These are phyloP conservation scores for Ceratothoa steindachneri DNA, from an alignment of 2,888 invertebrate species.

Conservation along the genomic window DNA sequence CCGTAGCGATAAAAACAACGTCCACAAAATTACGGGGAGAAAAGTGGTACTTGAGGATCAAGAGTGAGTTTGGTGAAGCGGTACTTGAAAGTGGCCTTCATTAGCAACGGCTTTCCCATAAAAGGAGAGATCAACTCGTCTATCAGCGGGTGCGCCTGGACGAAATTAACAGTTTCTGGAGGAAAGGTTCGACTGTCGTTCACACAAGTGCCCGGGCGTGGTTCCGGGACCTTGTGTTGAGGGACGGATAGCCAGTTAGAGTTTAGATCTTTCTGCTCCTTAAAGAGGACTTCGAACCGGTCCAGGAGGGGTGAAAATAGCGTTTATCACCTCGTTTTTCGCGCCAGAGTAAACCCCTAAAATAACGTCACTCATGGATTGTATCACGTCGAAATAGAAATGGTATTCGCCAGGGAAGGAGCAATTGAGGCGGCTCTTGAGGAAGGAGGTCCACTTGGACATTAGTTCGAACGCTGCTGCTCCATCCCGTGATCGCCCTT, in stretches of 20 bases:
- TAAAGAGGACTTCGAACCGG: constrained; percentile 44
- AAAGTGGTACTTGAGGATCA: constrained; percentile 74
- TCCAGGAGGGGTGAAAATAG: constrained; percentile 75
- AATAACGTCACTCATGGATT: constrained; percentile 83
- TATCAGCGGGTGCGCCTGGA: constrained; percentile 93
- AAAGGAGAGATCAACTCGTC: constrained; percentile 82
- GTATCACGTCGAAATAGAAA: constrained; percentile 93
- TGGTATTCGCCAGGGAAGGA: constrained; percentile 91
- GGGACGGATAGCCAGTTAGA: constrained; percentile 48
- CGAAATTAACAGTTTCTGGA: constrained; percentile 83
- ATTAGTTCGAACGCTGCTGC: constrained; percentile 61
- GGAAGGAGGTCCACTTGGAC: constrained; percentile 90
- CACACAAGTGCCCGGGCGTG: constrained; percentile 81
- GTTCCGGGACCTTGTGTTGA: constrained; percentile 63
- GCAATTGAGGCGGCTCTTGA: constrained; percentile 88
- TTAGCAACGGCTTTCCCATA: constrained; percentile 75
- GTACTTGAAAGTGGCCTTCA: constrained; percentile 65
- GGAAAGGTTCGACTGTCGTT: constrained; percentile 82
- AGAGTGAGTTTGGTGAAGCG: constrained; percentile 68
- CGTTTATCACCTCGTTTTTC: constrained; percentile 69
- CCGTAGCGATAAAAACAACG: constrained; percentile 91
- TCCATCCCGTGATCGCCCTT: constrained; percentile 93
- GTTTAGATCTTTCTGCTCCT: constrained; percentile 46
- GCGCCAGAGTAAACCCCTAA: constrained; percentile 69
- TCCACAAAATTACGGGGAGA: constrained; percentile 70